Evolutionary conservation across 2,888 invertebrate species (phyloP).

Genomic region (Acheta domesticus): DNA sequence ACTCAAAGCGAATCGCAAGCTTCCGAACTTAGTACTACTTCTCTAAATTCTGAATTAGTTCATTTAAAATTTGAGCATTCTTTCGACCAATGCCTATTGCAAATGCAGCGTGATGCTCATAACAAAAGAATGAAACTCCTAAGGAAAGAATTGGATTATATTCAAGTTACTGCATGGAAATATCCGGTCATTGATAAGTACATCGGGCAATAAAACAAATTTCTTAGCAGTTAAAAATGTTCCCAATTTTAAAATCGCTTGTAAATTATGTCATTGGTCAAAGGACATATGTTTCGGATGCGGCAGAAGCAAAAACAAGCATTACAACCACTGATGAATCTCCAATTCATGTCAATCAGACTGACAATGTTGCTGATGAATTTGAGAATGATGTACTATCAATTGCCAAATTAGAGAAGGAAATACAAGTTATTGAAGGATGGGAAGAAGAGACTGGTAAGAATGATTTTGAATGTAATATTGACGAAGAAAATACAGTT

Average conservation of each 20-base stretch:
- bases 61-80: slow-evolving; percentile 55
- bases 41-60: slow-evolving; percentile 49
- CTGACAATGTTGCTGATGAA: too few species aligned
- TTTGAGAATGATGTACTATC: too few species aligned
- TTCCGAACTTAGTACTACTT: slow-evolving; percentile 42
- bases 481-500: too few species aligned
- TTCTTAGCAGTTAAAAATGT: slow-evolving; percentile 12
- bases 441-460: too few species aligned
- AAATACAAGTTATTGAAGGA: too few species aligned
- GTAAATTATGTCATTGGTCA: too few species aligned
- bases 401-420: too few species aligned
- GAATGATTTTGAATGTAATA: too few species aligned
- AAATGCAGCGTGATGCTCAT: slow-evolving; percentile 63
- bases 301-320: too few species aligned
- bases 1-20: slow-evolving; percentile 45
- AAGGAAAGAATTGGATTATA: slow-evolving; percentile 70
- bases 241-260: neutral
- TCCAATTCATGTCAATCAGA: too few species aligned
- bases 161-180: slow-evolving; percentile 79
- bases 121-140: slow-evolving; percentile 66
- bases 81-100: slow-evolving; percentile 56
- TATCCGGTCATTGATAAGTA: slow-evolving; percentile 69
- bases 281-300: too few species aligned
- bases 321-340: too few species aligned
- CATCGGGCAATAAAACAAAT: slow-evolving; percentile 52